Conservation (phyloP, 2,797 vertebrate species). For the Sebastes oblongus region DNA sequence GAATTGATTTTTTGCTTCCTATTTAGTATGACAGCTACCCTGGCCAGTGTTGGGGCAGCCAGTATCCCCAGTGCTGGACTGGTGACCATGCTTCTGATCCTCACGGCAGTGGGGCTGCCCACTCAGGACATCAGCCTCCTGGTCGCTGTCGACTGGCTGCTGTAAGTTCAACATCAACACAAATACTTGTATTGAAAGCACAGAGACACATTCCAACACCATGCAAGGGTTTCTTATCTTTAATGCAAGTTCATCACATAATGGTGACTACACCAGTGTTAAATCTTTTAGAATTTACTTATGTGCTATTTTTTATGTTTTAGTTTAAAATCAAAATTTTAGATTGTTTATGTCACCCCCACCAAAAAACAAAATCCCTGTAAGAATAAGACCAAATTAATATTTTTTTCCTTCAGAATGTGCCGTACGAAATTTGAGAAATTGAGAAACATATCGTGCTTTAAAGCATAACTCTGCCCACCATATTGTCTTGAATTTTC, state of each 20-base stretch:
- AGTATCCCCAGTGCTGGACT: slow-evolving; percentile 98
- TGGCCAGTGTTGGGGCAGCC: slow-evolving; percentile 97
- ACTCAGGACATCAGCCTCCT: slow-evolving; percentile 98
- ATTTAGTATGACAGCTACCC: slow-evolving; percentile 92
- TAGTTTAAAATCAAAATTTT: no score
- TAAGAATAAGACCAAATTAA: no score
- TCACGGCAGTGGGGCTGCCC: slow-evolving; percentile 96
- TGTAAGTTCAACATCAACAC: slow-evolving; percentile 86
- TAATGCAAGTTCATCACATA: no score
- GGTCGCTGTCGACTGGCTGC: slow-evolving; percentile 97
- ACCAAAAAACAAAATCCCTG: no score
- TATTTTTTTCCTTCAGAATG: no score
- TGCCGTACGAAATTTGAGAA: no score
- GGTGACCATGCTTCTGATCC: slow-evolving; percentile 98
- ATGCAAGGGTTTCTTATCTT: background rate
- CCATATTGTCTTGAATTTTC: background rate
- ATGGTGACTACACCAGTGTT: background rate
- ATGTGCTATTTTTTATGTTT: background rate
- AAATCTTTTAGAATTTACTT: background rate
- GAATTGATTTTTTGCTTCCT: slow-evolving; percentile 54
- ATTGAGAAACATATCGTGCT: background rate
- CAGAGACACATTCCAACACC: background rate
- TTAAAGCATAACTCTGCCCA: background rate
- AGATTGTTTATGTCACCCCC: no score
- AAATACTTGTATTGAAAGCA: background rate